Evolutionary conservation across 2,888 invertebrate species (phyloP).

Genomic region (Marronus borbonicus): DNA sequence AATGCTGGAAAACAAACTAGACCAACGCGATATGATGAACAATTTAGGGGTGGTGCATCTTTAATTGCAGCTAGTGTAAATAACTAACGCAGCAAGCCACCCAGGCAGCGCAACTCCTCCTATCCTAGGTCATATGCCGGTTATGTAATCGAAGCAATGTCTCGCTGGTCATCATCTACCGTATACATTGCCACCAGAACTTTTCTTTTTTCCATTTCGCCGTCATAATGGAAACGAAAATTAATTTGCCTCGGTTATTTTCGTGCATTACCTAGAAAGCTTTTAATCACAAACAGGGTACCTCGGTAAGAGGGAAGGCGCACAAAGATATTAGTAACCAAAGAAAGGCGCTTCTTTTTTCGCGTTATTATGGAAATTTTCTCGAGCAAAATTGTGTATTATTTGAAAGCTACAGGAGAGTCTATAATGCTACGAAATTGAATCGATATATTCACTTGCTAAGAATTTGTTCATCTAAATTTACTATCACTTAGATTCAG

Average conservation of each 20-base stretch:
- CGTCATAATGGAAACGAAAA: constrained; percentile 26
- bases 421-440: too few relatives aligned
- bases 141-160: constrained; percentile 9
- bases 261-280: constrained; percentile 22
- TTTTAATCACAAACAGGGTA: constrained; percentile 18
- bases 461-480: too few relatives aligned
- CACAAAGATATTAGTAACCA: too few relatives aligned
- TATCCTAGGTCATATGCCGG: not conserved
- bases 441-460: too few relatives aligned
- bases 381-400: too few relatives aligned
- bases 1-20: too few relatives aligned
- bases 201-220: constrained; percentile 15
- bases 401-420: too few relatives aligned
- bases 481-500: too few relatives aligned
- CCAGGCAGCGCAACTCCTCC: not conserved
- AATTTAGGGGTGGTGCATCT: too few relatives aligned
- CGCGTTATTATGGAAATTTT: too few relatives aligned
- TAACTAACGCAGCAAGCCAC: constrained; percentile 72
- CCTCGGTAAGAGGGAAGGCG: not conserved
- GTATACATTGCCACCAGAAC: constrained; percentile 9
- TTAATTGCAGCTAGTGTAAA: constrained; percentile 46
- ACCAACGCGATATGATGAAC: too few relatives aligned
- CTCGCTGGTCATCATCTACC: constrained; percentile 14
- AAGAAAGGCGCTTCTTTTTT: too few relatives aligned
- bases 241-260: constrained; percentile 35